A percentile compares a stretch with the other conserved stretches of the same genome.
These are phyloP conservation scores for Turritopsis dohrnii DNA, from an alignment of 30 jellyfish, hydroid and myxozoan species.

Conservation along the genomic window DNA sequence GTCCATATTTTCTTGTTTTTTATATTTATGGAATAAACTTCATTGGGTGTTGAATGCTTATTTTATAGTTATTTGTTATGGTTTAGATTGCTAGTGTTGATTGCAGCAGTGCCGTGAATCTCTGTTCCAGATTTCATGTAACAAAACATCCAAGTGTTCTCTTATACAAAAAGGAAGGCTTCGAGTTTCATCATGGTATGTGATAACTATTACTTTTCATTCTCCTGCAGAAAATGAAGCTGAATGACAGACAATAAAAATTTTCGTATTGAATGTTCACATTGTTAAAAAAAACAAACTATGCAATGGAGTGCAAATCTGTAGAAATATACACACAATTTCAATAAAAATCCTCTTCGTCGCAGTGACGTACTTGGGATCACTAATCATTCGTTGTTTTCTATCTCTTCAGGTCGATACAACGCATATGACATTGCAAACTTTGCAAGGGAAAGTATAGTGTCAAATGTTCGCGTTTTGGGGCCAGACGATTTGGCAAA, in stretches of 20 bases:
- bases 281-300: too few relatives aligned
- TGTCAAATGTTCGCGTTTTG: conserved; percentile 81
- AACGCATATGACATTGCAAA: conserved; percentile 90
- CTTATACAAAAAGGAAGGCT: conserved; percentile 68
- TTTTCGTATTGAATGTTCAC: too few relatives aligned
- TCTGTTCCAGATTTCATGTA: conserved; percentile 57
- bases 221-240: background rate
- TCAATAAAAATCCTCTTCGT: too few relatives aligned
- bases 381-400: too few relatives aligned
- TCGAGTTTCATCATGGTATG: conserved; percentile 93
- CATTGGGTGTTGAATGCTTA: background rate
- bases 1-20: background rate
- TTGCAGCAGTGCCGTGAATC: conserved; percentile 34
- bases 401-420: conserved; percentile 57
- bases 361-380: too few relatives aligned
- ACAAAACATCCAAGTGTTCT: conserved; percentile 66
- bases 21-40: background rate
- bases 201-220: background rate
- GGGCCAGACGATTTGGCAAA: conserved; percentile 76
- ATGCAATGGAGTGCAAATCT: too few relatives aligned
- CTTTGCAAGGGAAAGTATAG: conserved; percentile 68
- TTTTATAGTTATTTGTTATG: background rate
- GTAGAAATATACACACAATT: too few relatives aligned
- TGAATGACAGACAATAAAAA: too few relatives aligned
- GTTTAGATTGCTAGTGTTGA: conserved; percentile 66